phyloP scores from a whole-genome alignment of 1,140 invertebrate genomes.

The Hestina assimilis region DNA sequence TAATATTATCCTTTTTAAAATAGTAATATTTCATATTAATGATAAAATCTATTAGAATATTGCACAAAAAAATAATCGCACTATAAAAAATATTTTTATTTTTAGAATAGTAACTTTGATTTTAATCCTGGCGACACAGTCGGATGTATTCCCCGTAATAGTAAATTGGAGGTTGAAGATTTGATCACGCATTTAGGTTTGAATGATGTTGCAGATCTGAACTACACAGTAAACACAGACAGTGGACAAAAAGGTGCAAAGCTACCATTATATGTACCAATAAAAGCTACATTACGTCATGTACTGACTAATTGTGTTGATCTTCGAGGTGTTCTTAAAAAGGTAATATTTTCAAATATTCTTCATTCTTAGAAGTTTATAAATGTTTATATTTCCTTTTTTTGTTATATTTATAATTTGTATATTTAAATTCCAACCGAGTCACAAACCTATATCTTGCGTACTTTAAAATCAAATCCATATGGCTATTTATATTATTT shows the following conservation, averaged over 20 bases:
- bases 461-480: too few species aligned
- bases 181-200: constrained; percentile 45
- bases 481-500: too few species aligned
- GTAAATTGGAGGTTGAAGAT: constrained; percentile 37
- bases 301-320: constrained; percentile 67
- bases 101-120: constrained; percentile 50
- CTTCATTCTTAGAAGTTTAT: too few species aligned
- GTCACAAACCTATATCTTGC: too few species aligned
- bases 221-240: constrained; percentile 37
- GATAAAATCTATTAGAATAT: neutral
- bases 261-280: constrained; percentile 66
- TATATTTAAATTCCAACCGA: too few species aligned
- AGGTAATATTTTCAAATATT: constrained; percentile 49
- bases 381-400: too few species aligned
- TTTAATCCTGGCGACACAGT: constrained; percentile 63
- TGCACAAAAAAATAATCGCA: too few species aligned
- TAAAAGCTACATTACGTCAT: constrained; percentile 54
- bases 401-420: neutral
- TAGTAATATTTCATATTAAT: neutral
- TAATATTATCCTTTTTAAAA: neutral
- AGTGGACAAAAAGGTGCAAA: constrained; percentile 38
- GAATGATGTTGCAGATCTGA: constrained; percentile 27
- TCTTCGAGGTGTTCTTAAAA: constrained; percentile 69
- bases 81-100: constrained; percentile 17
- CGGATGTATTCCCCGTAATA: constrained; percentile 53